A percentile compares a stretch with the other conserved stretches of the same genome.
These are phyloP conservation scores for Hyles euphorbiae DNA, from an alignment of 1,140 invertebrate genomes.

Conservation along the genomic window DNA sequence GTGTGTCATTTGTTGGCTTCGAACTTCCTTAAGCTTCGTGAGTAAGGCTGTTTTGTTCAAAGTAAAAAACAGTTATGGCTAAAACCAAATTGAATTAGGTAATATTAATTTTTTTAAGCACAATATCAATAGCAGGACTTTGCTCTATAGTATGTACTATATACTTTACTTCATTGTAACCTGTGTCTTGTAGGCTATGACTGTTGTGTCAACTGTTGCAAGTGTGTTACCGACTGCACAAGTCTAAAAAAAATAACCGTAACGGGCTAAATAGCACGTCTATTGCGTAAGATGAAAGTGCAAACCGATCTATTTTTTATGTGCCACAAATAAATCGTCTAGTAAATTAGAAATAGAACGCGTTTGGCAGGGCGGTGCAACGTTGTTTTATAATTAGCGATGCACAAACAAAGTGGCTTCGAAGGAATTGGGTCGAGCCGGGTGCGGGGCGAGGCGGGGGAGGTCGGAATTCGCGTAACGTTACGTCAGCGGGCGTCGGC, in stretches of 20 bases:
- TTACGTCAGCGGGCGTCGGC: conserved; percentile 72
- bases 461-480: conserved; percentile 68
- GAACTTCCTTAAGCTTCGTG: no score
- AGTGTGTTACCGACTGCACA: no score
- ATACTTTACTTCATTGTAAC: no score
- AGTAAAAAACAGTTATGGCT: neutral
- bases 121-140: no score
- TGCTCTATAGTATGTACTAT: no score
- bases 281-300: neutral
- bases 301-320: conserved; percentile 3
- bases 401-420: conserved; percentile 68
- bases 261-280: no score
- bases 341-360: conserved; percentile 58
- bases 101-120: no score
- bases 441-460: conserved; percentile 32
- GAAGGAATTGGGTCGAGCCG: conserved; percentile 64
- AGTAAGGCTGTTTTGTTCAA: neutral
- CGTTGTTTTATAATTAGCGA: conserved; percentile 67
- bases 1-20: no score
- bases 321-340: conserved; percentile 25
- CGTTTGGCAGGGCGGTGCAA: conserved; percentile 50
- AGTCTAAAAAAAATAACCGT: no score
- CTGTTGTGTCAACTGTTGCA: no score
- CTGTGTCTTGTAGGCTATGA: no score
- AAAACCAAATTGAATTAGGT: no score